Conservation (phyloP, 2,888 invertebrate genomes). For the Acleris emargana region DNA sequence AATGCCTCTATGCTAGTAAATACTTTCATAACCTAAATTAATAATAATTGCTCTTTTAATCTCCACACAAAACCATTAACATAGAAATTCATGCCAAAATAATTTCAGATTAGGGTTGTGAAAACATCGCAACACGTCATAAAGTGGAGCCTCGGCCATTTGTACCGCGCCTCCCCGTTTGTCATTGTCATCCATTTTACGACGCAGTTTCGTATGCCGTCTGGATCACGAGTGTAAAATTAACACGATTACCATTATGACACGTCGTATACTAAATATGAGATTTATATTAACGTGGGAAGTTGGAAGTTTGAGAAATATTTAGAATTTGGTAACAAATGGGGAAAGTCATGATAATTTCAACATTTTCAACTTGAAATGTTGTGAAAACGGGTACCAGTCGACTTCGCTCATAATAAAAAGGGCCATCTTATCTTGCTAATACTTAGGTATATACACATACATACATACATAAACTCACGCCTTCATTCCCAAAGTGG, state of each 20-base stretch:
- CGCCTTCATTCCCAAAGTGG: too few relatives aligned
- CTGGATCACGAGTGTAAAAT: conserved; percentile 27
- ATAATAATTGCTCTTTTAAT: too few relatives aligned
- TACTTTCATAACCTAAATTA: too few relatives aligned
- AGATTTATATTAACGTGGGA: neutral
- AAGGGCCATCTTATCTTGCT: too few relatives aligned
- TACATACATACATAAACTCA: too few relatives aligned
- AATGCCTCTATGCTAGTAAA: too few relatives aligned
- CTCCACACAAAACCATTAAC: too few relatives aligned
- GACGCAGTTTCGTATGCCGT: conserved; percentile 9
- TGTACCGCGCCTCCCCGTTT: conserved; percentile 18
- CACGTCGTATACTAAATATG: neutral
- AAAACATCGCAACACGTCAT: conserved; percentile 8
- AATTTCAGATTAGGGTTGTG: neutral
- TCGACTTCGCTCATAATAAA: too few relatives aligned
- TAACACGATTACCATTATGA: conserved; percentile 24
- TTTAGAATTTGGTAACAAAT: neutral
- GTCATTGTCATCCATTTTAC: conserved; percentile 20
- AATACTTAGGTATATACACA: too few relatives aligned
- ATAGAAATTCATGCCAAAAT: neutral
- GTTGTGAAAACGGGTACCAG: too few relatives aligned
- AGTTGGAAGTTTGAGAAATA: neutral
- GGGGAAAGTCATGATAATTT: too few relatives aligned
- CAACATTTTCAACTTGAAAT: too few relatives aligned
- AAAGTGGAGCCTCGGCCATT: conserved; percentile 28